These are phyloP conservation scores for Xyrauchen texanus DNA, from an alignment of 2,113 vertebrate species.

Conservation along the genomic window DNA sequence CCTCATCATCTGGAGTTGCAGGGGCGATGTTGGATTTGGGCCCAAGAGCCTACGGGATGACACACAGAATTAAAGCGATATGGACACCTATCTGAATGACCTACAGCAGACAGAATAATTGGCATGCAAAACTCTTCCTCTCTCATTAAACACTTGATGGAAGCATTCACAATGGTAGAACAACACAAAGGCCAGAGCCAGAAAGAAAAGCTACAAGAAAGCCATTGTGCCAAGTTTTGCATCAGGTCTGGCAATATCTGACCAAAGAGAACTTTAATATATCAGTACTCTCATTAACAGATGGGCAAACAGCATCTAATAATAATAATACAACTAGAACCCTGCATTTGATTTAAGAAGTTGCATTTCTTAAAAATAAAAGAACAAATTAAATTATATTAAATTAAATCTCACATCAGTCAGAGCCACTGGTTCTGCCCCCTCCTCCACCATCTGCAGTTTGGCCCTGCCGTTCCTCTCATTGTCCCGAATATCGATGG, in stretches of 20 bases:
- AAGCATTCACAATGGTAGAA: conserved; percentile 8
- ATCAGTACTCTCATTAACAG: neutral
- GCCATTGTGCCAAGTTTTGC: neutral
- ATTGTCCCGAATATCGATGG: conserved; percentile 76
- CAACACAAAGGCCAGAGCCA: neutral
- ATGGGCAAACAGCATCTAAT: neutral
- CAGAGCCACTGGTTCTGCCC: conserved; percentile 60
- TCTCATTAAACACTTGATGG: conserved; percentile 11
- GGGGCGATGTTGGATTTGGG: conserved; percentile 61
- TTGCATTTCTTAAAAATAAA: neutral
- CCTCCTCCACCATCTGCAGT: conserved; percentile 73
- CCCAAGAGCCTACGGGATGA: conserved; percentile 65
- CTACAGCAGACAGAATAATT: neutral
- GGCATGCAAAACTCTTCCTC: neutral
- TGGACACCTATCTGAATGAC: neutral
- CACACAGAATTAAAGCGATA: conserved; percentile 1
- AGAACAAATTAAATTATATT: too few species aligned
- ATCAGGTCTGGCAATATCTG: neutral
- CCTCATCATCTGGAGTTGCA: conserved; percentile 53
- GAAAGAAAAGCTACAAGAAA: neutral
- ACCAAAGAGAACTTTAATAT: neutral
- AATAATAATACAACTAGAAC: neutral
- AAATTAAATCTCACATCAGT: conserved; percentile 55
- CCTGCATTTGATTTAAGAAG: neutral
- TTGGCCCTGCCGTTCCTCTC: conserved; percentile 76